These are phyloP conservation scores for Hypercompe scribonia DNA, from an alignment of 2,888 invertebrate species.

Conservation along the genomic window DNA sequence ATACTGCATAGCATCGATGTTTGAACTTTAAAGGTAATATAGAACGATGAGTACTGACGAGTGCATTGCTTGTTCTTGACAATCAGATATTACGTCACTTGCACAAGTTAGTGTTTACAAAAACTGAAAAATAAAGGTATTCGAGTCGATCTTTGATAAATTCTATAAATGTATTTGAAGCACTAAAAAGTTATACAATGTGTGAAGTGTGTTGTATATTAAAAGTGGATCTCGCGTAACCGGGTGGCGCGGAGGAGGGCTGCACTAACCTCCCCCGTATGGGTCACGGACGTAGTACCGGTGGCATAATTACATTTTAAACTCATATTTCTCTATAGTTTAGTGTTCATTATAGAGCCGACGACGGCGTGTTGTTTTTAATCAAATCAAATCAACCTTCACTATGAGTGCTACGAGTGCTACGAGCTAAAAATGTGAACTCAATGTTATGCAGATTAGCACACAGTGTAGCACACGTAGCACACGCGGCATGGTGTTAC, in stretches of 20 bases:
- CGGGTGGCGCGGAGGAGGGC: not conserved
- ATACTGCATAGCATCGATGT: not conserved
- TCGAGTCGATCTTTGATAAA: not conserved
- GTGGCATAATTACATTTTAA: not conserved
- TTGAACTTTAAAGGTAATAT: too few relatives aligned
- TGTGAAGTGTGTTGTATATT: not conserved
- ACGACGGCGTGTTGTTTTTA: slow-evolving; percentile 17
- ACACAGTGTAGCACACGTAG: too few relatives aligned
- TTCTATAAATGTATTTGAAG: not conserved
- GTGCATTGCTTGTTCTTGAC: not conserved
- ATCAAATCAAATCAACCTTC: slow-evolving; percentile 22
- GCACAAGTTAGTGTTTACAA: not conserved
- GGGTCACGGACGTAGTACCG: not conserved
- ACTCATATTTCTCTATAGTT: slow-evolving; percentile 15
- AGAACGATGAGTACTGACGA: not conserved
- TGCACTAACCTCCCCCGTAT: not conserved
- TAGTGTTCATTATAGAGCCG: slow-evolving; percentile 13
- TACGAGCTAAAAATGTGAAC: slow-evolving; percentile 20
- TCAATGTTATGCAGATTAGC: slow-evolving; percentile 25
- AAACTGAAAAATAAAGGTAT: not conserved
- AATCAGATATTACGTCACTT: not conserved
- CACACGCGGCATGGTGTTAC: slow-evolving; percentile 6
- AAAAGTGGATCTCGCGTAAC: not conserved
- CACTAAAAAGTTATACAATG: not conserved
- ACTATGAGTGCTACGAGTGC: slow-evolving; percentile 19